Percentiles rank a stretch among this genome's conserved stretches.
phyloP scores from a whole-genome alignment of 2,113 vertebrate genomes.

The Eptatretus burgeri region DNA sequence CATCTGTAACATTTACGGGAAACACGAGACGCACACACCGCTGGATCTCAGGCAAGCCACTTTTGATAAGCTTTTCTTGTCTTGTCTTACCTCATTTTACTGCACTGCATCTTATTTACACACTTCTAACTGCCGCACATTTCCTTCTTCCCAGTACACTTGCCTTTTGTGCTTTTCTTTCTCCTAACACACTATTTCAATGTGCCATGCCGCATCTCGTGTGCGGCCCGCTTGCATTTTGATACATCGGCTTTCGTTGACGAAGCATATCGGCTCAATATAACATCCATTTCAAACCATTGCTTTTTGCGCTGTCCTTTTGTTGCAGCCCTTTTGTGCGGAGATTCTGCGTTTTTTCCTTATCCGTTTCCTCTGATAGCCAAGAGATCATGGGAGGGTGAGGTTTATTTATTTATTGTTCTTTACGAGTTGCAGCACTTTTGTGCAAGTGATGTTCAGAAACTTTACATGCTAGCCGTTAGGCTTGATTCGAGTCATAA shows the following conservation, averaged over 20 bases:
- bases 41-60: conserved; percentile 45
- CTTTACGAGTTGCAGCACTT: background rate
- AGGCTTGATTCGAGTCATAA: too few species aligned
- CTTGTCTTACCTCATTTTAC: background rate
- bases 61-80: background rate
- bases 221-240: too few species aligned
- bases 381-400: conserved; percentile 58
- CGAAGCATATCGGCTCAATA: too few species aligned
- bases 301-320: background rate
- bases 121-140: background rate
- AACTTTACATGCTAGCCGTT: too few species aligned
- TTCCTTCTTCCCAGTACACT: conserved; percentile 16
- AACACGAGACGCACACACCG: conserved; percentile 48
- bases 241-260: too few species aligned
- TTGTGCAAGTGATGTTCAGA: too few species aligned
- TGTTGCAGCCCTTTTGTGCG: conserved; percentile 39
- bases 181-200: conserved; percentile 8
- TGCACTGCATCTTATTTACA: background rate
- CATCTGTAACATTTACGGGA: conserved; percentile 50
- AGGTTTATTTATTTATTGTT: conserved; percentile 11
- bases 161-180: conserved; percentile 11
- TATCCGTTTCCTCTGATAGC: conserved; percentile 45
- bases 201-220: conserved; percentile 9
- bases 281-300: too few species aligned
- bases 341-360: conserved; percentile 59